phyloP scores from a whole-genome alignment of 92 coral and sea anemone species.

The Anthopleura xanthogrammica region DNA sequence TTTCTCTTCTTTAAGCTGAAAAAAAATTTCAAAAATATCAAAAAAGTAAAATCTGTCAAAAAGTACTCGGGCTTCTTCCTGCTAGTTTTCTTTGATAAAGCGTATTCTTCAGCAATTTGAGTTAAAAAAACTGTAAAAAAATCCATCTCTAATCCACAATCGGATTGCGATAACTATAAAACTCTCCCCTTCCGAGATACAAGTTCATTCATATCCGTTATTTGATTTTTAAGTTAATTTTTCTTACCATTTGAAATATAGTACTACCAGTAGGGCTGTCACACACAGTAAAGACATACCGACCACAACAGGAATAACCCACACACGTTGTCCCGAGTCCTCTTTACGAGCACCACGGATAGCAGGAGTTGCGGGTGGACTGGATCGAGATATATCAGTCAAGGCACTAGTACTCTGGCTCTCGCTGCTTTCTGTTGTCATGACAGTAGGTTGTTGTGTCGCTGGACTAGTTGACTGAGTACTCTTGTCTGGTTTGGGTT shows the following conservation, averaged over 20 bases:
- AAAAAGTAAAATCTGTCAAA: no score
- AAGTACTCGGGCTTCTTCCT: no score
- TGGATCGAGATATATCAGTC: background rate
- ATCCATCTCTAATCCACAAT: no score
- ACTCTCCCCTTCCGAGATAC: no score
- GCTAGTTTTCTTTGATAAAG: no score
- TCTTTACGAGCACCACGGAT: background rate
- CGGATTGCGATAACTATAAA: no score
- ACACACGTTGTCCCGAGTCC: background rate
- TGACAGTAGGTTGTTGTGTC: background rate
- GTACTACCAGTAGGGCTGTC: background rate
- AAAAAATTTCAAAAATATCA: background rate
- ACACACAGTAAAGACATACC: background rate
- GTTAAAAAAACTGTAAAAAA: no score
- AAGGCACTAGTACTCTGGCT: background rate
- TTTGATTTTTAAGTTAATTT: no score
- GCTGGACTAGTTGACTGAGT: background rate
- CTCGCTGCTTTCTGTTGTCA: background rate
- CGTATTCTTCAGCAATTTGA: no score
- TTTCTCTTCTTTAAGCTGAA: slow-evolving; percentile 7
- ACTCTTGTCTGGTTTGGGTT: background rate
- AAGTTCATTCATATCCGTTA: no score
- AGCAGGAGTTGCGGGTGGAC: background rate
- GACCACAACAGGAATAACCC: slow-evolving; percentile 19
- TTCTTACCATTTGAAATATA: slow-evolving; percentile 28